These are phyloP conservation scores for Drosophila funebris DNA, from an alignment of 1,140 invertebrate species.

Conservation along the genomic window DNA sequence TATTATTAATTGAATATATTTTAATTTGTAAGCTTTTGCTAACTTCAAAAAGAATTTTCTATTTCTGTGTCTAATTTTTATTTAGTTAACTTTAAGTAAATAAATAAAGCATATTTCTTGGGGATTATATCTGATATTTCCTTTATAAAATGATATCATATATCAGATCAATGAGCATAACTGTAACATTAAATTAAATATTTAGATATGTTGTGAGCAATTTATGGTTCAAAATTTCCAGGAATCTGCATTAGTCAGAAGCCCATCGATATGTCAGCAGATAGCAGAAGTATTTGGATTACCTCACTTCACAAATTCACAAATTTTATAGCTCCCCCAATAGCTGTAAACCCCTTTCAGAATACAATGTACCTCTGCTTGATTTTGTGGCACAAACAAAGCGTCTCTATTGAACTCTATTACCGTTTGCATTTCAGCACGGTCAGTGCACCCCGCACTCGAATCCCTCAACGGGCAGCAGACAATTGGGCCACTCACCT, in stretches of 20 bases:
- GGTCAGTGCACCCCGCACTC: constrained; percentile 13
- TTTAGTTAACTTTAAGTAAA: too few species aligned
- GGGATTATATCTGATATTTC: too few species aligned
- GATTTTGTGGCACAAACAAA: constrained; percentile 46
- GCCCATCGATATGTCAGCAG: not conserved
- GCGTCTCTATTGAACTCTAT: constrained; percentile 72
- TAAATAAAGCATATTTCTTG: too few species aligned
- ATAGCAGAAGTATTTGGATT: not conserved
- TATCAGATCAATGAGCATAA: constrained; percentile 2
- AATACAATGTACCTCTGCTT: not conserved
- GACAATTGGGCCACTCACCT: constrained; percentile 62
- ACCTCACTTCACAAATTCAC: not conserved
- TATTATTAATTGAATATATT: too few species aligned
- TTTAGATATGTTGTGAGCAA: not conserved
- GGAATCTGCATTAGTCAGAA: not conserved
- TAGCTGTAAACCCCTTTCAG: not conserved
- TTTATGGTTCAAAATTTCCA: not conserved
- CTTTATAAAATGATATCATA: not conserved
- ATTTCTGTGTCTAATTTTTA: too few species aligned
- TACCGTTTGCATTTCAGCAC: constrained; percentile 68
- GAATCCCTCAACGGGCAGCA: not conserved
- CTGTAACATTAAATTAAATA: not conserved
- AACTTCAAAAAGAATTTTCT: too few species aligned
- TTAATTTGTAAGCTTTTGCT: too few species aligned
- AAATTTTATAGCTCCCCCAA: not conserved